Evolutionary conservation across 92 coral and sea anemone genomes (phyloP), one percentile per base, ranked within the genome.

Genomic region (Epizoanthus rinbou): DNA sequence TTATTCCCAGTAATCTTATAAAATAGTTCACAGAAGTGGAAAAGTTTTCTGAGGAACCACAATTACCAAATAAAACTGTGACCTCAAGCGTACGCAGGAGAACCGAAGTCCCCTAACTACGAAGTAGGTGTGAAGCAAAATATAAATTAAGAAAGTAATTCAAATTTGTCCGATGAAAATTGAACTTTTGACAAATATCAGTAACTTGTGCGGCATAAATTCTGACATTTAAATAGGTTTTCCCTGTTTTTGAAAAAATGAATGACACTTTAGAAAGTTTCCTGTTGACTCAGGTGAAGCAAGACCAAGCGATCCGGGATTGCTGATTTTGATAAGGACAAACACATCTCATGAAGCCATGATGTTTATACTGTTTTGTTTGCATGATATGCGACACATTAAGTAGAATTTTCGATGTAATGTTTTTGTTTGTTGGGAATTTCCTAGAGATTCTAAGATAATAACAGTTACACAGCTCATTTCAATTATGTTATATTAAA

Each of bases 211-310:
- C 39, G 47, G 19, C 5, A 6, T 74, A n/a, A 50, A 50, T 50
- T 50, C 15, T 50, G 54, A 50, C 54, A 11, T 50, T 50, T 50
- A 50, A 50, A 50, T 50, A 50, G 54, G 54, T 50, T 50, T 50
- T 56, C 18, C 35, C 15, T 54, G 6, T 15, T 56, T 56, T 2
- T 74, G 35, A 13, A 37, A n/a, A 31, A 23, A 6, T 24, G 52
- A 56, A 17, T 74, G 52, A 25, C 80, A 74, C 22, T 56, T 52
- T 74, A 64, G n/a, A 74, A 74, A 6, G 65, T 31, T 53, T 53
- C 9, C 6, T 71, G 47, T 39, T 41, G 56, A 71, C 21, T 47
- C 76, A 71, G 76, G 80, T 74, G 80, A 18, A 4, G 41, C 56
- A 4, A 19, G 41, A 23, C 64, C 45, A 45, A 74, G 80, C 8